Conservation (phyloP, 1,140 invertebrate species). For the Bombus turneri region DNA sequence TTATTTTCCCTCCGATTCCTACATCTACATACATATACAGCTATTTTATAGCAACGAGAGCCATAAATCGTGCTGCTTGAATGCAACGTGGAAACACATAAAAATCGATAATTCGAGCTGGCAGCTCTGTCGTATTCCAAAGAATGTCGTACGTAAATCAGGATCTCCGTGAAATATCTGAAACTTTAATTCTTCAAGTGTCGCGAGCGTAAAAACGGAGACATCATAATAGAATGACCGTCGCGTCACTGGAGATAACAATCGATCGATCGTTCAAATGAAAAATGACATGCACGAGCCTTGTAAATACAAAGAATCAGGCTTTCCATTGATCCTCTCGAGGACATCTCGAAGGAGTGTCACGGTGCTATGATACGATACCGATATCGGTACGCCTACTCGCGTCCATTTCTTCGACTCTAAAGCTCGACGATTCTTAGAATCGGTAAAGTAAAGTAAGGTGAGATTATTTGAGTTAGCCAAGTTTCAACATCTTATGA, state of each 20-base stretch:
- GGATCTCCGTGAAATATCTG: constrained; percentile 4
- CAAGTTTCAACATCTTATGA: too few species aligned
- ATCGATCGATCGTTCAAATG: constrained; percentile 17
- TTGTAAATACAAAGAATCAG: constrained; percentile 8
- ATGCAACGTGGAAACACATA: background rate
- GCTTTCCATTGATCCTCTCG: constrained; percentile 22
- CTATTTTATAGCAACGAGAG: too few species aligned
- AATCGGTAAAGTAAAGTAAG: too few species aligned
- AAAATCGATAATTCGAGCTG: background rate
- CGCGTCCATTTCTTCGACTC: constrained; percentile 12
- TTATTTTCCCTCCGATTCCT: background rate
- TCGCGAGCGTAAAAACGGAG: background rate
- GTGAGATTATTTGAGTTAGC: too few species aligned
- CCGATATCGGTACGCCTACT: constrained; percentile 64
- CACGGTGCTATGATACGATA: constrained; percentile 1
- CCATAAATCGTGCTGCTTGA: background rate
- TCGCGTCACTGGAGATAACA: background rate
- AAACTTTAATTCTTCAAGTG: background rate
- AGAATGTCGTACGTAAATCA: background rate
- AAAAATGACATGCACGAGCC: constrained; percentile 8
- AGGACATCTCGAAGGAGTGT: constrained; percentile 11
- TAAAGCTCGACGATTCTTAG: background rate
- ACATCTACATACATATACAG: too few species aligned
- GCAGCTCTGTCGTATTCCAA: background rate
- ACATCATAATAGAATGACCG: background rate